phyloP scores from a whole-genome alignment of 2,888 invertebrate genomes.

The Drosophila atripex region DNA sequence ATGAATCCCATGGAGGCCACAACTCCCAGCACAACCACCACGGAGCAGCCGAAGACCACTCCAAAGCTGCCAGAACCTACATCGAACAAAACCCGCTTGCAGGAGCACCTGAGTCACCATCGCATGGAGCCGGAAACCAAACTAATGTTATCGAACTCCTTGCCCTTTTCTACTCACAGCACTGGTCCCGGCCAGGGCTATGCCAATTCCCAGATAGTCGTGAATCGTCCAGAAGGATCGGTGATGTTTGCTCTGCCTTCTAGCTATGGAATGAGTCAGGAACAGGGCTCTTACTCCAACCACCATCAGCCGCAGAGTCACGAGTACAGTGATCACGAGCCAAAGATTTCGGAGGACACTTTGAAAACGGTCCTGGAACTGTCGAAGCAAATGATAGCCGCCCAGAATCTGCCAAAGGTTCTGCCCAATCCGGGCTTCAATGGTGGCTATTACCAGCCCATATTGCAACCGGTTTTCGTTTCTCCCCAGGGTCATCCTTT shows the following conservation, averaged over 20 bases:
- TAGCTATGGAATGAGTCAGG: constrained; percentile 48
- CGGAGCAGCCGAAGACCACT: neutral
- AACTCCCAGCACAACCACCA: neutral
- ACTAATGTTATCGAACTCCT: constrained; percentile 69
- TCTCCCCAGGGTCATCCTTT: constrained; percentile 67
- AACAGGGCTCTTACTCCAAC: constrained; percentile 16
- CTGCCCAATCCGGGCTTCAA: constrained; percentile 68
- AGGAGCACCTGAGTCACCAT: constrained; percentile 55
- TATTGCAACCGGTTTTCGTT: constrained; percentile 82
- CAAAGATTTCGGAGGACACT: constrained; percentile 83
- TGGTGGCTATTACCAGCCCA: constrained; percentile 72
- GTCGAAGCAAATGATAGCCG: constrained; percentile 83
- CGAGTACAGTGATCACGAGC: constrained; percentile 67
- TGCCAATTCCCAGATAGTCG: constrained; percentile 83
- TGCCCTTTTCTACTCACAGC: constrained; percentile 60
- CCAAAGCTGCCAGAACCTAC: constrained; percentile 42
- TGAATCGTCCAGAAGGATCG: constrained; percentile 83
- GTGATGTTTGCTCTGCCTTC: constrained; percentile 81
- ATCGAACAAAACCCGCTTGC: constrained; percentile 55
- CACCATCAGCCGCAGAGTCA: constrained; percentile 44
- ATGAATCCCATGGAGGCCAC: constrained; percentile 58
- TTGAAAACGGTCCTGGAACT: constrained; percentile 83
- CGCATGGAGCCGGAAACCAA: constrained; percentile 79
- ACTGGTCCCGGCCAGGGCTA: constrained; percentile 65
- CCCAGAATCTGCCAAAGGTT: constrained; percentile 82